Percentiles rank a stretch among this genome's conserved stretches.
These are phyloP conservation scores for Rhynchophorus ferrugineus DNA, from an alignment of 1,140 invertebrate genomes.

Conservation along the genomic window DNA sequence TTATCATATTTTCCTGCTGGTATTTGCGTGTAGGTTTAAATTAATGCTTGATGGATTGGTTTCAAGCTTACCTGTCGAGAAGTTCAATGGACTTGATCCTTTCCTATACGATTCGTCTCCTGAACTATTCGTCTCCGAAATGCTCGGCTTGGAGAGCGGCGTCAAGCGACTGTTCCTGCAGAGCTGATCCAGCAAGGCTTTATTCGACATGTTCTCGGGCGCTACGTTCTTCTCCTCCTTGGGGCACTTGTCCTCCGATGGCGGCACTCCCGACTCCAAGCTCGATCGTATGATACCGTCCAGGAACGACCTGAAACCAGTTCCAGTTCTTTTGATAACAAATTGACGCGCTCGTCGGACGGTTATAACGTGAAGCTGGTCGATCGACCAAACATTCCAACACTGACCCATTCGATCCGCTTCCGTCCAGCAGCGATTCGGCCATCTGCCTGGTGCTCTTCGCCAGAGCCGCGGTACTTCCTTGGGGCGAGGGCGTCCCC, in stretches of 20 bases:
- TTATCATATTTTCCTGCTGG: too few relatives aligned
- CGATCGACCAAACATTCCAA: too few relatives aligned
- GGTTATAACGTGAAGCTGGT: too few relatives aligned
- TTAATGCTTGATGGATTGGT: too few relatives aligned
- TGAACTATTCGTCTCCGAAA: constrained; percentile 32
- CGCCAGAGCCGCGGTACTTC: constrained; percentile 36
- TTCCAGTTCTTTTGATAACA: constrained; percentile 41
- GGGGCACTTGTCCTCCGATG: constrained; percentile 28
- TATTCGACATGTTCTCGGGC: constrained; percentile 49
- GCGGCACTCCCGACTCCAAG: constrained; percentile 54
- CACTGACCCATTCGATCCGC: constrained; percentile 52
- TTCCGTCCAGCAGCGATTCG: constrained; percentile 53
- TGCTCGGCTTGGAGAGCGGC: constrained; percentile 44
- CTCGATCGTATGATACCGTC: constrained; percentile 75
- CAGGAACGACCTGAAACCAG: constrained; percentile 45
- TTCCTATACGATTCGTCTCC: constrained; percentile 37
- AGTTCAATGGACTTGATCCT: constrained; percentile 34
- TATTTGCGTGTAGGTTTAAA: too few relatives aligned
- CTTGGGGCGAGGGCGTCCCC: constrained; percentile 27
- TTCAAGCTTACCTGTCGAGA: constrained; percentile 29
- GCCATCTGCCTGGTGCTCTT: constrained; percentile 54
- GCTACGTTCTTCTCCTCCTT: constrained; percentile 39
- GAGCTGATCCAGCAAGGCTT: constrained; percentile 62
- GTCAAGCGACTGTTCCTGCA: constrained; percentile 54
- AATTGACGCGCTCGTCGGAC: too few relatives aligned